A percentile compares a stretch with the other conserved stretches of the same genome.
These are phyloP conservation scores for Phlogophora meticulosa DNA, from an alignment of 2,888 invertebrate species.

Conservation along the genomic window DNA sequence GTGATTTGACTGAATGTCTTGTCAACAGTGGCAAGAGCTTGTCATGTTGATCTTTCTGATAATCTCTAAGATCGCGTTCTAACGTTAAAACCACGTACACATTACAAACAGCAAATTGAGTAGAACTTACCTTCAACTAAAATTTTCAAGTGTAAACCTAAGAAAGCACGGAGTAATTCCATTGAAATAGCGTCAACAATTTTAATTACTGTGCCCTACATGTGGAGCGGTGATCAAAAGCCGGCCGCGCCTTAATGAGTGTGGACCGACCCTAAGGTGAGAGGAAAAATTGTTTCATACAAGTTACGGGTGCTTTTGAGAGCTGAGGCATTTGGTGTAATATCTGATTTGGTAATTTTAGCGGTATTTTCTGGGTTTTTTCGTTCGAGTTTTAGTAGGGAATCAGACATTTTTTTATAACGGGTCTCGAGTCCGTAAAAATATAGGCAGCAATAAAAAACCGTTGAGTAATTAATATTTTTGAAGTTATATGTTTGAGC, in stretches of 20 bases:
- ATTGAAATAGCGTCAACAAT: slow-evolving; percentile 27
- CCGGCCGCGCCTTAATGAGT: slow-evolving; percentile 42
- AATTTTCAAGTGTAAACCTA: neutral
- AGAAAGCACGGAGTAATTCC: slow-evolving; percentile 21
- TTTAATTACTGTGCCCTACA: slow-evolving; percentile 53
- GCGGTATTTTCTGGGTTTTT: neutral
- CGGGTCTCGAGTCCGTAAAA: too few species aligned
- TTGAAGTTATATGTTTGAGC: too few species aligned
- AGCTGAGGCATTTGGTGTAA: neutral
- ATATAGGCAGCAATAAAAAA: too few species aligned
- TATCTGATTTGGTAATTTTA: neutral
- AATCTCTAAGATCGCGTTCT: too few species aligned
- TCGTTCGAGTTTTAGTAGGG: neutral
- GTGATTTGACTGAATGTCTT: too few species aligned
- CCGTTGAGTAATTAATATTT: too few species aligned
- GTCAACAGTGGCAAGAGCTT: too few species aligned
- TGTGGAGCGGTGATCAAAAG: slow-evolving; percentile 34
- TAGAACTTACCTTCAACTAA: too few species aligned
- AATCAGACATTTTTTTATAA: too few species aligned
- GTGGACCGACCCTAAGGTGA: slow-evolving; percentile 26
- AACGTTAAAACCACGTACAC: too few species aligned
- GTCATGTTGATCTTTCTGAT: too few species aligned
- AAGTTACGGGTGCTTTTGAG: neutral
- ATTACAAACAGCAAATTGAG: too few species aligned
- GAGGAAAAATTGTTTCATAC: slow-evolving; percentile 36